Base-by-base conservation (phyloP, 2,113 vertebrate genomes). In the Craseonycteris thonglongyai region DNA sequence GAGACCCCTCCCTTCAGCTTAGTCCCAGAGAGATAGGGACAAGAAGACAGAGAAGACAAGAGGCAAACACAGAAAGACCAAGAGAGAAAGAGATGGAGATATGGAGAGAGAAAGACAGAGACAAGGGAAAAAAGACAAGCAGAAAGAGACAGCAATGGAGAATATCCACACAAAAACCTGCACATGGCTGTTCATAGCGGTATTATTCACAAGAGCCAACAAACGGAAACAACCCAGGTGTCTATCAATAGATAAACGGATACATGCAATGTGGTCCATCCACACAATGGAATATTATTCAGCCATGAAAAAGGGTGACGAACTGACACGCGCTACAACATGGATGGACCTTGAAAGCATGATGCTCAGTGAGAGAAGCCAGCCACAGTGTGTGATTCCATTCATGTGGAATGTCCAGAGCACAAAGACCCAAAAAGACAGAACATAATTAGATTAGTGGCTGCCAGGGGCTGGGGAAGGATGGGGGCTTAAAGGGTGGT, bases 261-360 rank as follows among this genome's bases (percentile, higher is more conserved):
- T 0, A 35, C 19, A n/a, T 38, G 26, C 49, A 58, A n/a, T 11
- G 1, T 4, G 14, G 51, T 33, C 38, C 49, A 21, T 12, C 30
- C 45, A 11, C 2, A 13, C 3, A 0, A 0, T 21, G 56, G n/a
- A 28, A 58, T 21, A 65, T 63, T 33, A 58, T 14, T 68, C 12
- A 3, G 15, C 45, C 51, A 30, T 12, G 58, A 76, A 38, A 12
- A 82, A 66, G 42, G 51, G 18, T 0, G 8, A 47, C 3, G 15
- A 2, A 0, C 35, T 3, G 26, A 14, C 35, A 22, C 18, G 3
- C 22, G 1, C 19, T 14, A 9, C 69, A 19, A 1, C 1, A 1
- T n/a, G 40, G 16, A 42, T 4, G 4, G 49, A 59, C 35, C 51
- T 6, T 59, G 79, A 28, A 42, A 21, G n/a, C 47, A 16, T 0